phyloP scores from a whole-genome alignment of 2,797 vertebrate species.

The Protonibea diacanthus region DNA sequence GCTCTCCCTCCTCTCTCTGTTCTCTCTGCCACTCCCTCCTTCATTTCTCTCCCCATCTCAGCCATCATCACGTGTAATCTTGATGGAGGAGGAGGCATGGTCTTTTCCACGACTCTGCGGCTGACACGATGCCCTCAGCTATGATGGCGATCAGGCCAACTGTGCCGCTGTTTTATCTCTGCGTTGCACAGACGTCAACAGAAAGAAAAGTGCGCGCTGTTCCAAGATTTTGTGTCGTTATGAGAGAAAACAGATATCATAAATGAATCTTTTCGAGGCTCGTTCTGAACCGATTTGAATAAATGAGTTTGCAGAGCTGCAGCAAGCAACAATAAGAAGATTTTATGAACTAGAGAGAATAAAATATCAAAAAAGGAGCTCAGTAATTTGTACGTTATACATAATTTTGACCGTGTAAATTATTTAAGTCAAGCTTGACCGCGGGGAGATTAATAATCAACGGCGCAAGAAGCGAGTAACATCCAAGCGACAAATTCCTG shows the following conservation, averaged over 20 bases:
- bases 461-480: conserved; percentile 8
- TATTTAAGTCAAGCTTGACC: not conserved
- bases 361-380: not conserved
- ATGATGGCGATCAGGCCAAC: conserved; percentile 59
- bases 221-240: conserved; percentile 17
- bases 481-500: conserved; percentile 35
- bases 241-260: conserved; percentile 4
- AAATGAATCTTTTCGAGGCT: not conserved
- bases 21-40: conserved; percentile 12
- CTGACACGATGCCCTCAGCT: conserved; percentile 67
- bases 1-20: conserved; percentile 2
- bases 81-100: conserved; percentile 35
- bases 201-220: conserved; percentile 29
- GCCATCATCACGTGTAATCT: conserved; percentile 59
- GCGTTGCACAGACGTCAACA: conserved; percentile 51
- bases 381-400: not conserved
- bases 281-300: conserved; percentile 8
- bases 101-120: conserved; percentile 40
- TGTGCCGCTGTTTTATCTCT: conserved; percentile 68
- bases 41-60: conserved; percentile 35
- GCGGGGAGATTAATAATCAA: conserved; percentile 16
- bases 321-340: not conserved
- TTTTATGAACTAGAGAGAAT: conserved; percentile 8
- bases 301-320: not conserved
- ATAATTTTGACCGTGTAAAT: conserved; percentile 13